A percentile compares a stretch with the other conserved stretches of the same genome.
Conservation (phyloP, 2,888 invertebrate genomes). For the Heliothis peltigera region DNA sequence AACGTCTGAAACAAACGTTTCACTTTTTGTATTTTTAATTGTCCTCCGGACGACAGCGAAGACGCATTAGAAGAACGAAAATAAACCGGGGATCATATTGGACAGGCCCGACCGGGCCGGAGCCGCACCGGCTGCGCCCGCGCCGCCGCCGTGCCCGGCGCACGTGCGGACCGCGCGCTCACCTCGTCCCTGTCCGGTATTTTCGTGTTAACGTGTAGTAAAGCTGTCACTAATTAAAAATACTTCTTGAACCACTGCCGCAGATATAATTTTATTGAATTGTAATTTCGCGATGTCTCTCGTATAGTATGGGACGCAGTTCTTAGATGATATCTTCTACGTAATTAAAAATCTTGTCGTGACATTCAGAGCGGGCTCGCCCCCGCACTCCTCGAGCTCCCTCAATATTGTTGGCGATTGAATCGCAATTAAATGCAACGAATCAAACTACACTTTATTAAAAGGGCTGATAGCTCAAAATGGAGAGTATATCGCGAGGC, state of each 20-base stretch:
- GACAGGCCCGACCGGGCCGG: slow-evolving; percentile 70
- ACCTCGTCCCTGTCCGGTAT: slow-evolving; percentile 45
- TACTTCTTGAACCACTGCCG: slow-evolving; percentile 67
- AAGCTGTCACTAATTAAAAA: slow-evolving; percentile 78
- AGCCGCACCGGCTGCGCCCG: slow-evolving; percentile 26
- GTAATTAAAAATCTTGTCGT: slow-evolving; percentile 90
- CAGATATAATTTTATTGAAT: slow-evolving; percentile 84
- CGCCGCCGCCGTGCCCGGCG: slow-evolving; percentile 16
- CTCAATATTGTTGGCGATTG: slow-evolving; percentile 89
- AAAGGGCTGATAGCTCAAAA: slow-evolving; percentile 88
- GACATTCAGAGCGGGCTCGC: slow-evolving; percentile 88
- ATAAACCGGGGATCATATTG: slow-evolving; percentile 88
- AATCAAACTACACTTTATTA: slow-evolving; percentile 89
- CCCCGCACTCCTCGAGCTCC: slow-evolving; percentile 85
- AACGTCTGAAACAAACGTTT: slow-evolving; percentile 89
- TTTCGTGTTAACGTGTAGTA: slow-evolving; percentile 74
- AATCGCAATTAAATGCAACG: slow-evolving; percentile 89
- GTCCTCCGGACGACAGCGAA: slow-evolving; percentile 88
- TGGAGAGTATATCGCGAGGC: slow-evolving; percentile 79
- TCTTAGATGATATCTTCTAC: slow-evolving; percentile 88
- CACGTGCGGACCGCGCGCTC: slow-evolving; percentile 38
- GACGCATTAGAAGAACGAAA: slow-evolving; percentile 89
- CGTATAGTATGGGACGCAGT: slow-evolving; percentile 81
- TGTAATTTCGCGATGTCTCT: slow-evolving; percentile 86
- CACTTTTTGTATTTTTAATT: slow-evolving; percentile 90